Base-by-base conservation (phyloP, 1,140 invertebrate species). In the Nebria ingens region DNA sequence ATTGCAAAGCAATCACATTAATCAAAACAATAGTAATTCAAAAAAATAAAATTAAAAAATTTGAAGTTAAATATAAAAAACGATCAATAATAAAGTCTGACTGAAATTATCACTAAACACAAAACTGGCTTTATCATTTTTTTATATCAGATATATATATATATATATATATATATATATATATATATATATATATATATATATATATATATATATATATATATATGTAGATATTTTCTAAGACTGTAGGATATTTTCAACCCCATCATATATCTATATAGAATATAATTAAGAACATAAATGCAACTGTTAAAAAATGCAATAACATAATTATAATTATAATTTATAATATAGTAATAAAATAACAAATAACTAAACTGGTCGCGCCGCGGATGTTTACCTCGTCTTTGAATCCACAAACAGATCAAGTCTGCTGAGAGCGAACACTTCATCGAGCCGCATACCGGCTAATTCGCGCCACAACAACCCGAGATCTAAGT, bases 401-500 rank as follows among this genome's bases (percentile, higher is more conserved):
- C 52, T 53, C 17, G 52, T 53, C 19, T 57, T 55, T 19, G 52
- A 60, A 63, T 62, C 68, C 69, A 63, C 69, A 68, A 40, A 66
- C 66, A 54, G 66, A 62, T 50, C 67, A 67, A 55, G 70, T 61
- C 58, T 70, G 67, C 56, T 70, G 54, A 25, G 42, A 64, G 68
- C 63, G 65, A 71, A 61, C 21, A 71, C 67, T 59, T 71, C 69
- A 55, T 71, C 66, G 19, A 71, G 60, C 34, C 67, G 66, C 54
- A 71, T 56, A 25, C 69, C 69, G 45, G 69, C 68, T 63, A 71
- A 57, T 58, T 71, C 68, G 52, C 68, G 67, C 69, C 69, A 71
- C 59, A 71, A 45, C 56, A 70, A 49, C 12, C 69, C 69, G 52
- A 70, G 56, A 62, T 71, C 68, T 53, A 70, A 55, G 50, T 69